Conservation (phyloP, 2,797 vertebrate species). For the Manis crassicaudata region DNA sequence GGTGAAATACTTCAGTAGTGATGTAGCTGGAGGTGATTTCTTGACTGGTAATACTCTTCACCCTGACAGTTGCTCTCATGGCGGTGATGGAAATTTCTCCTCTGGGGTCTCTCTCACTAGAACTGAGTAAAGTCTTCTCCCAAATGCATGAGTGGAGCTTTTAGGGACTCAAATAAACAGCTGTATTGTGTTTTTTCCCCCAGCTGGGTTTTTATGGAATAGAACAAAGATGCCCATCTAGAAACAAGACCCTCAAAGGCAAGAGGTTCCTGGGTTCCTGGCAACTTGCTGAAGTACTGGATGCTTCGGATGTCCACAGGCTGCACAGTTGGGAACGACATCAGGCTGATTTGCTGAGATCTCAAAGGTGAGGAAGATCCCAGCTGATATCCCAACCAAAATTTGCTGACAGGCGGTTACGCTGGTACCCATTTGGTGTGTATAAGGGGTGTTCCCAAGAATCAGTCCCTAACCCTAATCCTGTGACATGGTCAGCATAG, state of each 20-base stretch:
- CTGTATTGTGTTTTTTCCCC: background rate
- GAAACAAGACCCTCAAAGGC: background rate
- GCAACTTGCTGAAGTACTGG: background rate
- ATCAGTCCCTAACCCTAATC: background rate
- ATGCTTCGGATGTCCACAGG: background rate
- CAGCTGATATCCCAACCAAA: background rate
- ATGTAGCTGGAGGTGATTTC: background rate
- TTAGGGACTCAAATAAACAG: background rate
- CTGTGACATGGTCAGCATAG: background rate
- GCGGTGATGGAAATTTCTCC: background rate
- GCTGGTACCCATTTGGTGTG: background rate
- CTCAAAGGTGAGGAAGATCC: background rate
- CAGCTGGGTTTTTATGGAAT: background rate
- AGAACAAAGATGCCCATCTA: background rate
- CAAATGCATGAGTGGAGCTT: background rate
- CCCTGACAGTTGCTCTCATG: background rate
- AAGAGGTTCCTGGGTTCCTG: background rate
- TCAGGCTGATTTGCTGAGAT: background rate
- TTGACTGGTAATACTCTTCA: background rate
- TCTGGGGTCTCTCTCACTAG: background rate
- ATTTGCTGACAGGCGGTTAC: background rate
- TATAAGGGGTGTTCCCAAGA: background rate
- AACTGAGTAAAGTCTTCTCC: background rate
- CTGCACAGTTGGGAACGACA: background rate
- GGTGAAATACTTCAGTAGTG: background rate